Evolutionary conservation across 2,888 invertebrate genomes (phyloP).

Genomic region (Uloborus plumipes): DNA sequence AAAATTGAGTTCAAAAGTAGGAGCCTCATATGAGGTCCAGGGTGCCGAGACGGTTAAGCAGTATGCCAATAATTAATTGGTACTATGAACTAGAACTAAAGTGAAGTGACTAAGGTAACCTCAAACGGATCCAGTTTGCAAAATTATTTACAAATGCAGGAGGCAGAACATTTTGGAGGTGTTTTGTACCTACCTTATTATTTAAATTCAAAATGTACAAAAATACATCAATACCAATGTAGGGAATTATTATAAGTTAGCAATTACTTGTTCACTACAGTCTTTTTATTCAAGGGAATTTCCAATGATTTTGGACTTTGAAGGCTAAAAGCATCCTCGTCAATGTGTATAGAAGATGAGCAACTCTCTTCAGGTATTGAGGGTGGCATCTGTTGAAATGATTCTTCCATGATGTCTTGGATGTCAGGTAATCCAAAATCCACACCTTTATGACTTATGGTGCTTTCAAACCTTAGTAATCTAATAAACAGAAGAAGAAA

Average conservation of each 20-base stretch:
- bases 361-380: conserved; percentile 33
- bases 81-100: too few species aligned
- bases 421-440: conserved; percentile 49
- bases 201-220: background rate
- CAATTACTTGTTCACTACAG: conserved; percentile 32
- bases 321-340: conserved; percentile 33
- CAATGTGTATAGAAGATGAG: conserved; percentile 18
- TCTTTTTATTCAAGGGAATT: conserved; percentile 35
- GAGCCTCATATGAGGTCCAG: too few species aligned
- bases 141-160: too few species aligned
- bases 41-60: too few species aligned
- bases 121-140: too few species aligned
- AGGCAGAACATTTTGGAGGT: too few species aligned
- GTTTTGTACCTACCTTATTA: too few species aligned
- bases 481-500: conserved; percentile 5
- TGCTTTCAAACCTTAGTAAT: conserved; percentile 41
- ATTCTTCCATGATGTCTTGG: conserved; percentile 26
- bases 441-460: conserved; percentile 35
- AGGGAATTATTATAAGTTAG: background rate
- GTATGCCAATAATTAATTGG: too few species aligned
- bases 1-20: too few species aligned
- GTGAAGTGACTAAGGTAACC: too few species aligned
- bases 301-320: conserved; percentile 30
- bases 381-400: conserved; percentile 44
- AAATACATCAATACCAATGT: too few species aligned